phyloP scores from a whole-genome alignment of 2,888 invertebrate species.

The Yponomeuta plumbellus region DNA sequence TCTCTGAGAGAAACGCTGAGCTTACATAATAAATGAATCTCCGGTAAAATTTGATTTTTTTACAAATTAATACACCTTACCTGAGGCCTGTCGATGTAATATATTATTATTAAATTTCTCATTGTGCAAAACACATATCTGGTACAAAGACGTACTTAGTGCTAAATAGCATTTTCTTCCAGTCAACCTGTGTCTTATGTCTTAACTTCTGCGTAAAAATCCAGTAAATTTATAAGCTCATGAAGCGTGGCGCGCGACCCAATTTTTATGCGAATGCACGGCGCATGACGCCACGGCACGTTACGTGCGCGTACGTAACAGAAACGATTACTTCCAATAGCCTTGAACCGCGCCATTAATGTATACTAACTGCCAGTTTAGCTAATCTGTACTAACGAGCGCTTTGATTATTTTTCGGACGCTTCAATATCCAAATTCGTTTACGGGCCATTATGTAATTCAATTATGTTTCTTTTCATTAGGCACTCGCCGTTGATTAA shows the following conservation, averaged over 20 bases:
- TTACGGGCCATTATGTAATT: not conserved
- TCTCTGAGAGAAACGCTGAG: too few species aligned
- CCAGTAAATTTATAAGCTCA: not conserved
- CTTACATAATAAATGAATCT: too few species aligned
- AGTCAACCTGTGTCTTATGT: too few species aligned
- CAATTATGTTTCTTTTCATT: not conserved
- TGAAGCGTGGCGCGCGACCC: slow-evolving; percentile 35
- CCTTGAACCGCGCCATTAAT: not conserved
- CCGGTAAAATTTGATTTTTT: too few species aligned
- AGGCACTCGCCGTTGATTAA: not conserved
- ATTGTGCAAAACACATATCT: too few species aligned
- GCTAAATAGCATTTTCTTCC: too few species aligned
- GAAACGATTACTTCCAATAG: not conserved
- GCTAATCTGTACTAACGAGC: not conserved
- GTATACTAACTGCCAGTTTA: not conserved
- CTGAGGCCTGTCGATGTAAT: too few species aligned
- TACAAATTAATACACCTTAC: too few species aligned
- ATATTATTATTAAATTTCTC: too few species aligned
- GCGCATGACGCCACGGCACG: slow-evolving; percentile 31
- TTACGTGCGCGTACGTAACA: slow-evolving; percentile 36
- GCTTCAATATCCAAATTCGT: not conserved
- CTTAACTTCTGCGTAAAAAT: not conserved
- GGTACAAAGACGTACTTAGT: too few species aligned
- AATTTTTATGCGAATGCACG: slow-evolving; percentile 46
- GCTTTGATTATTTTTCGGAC: not conserved